Evolutionary conservation across 2,888 invertebrate genomes (phyloP).

Genomic region (Leptodirus hochenwartii): DNA sequence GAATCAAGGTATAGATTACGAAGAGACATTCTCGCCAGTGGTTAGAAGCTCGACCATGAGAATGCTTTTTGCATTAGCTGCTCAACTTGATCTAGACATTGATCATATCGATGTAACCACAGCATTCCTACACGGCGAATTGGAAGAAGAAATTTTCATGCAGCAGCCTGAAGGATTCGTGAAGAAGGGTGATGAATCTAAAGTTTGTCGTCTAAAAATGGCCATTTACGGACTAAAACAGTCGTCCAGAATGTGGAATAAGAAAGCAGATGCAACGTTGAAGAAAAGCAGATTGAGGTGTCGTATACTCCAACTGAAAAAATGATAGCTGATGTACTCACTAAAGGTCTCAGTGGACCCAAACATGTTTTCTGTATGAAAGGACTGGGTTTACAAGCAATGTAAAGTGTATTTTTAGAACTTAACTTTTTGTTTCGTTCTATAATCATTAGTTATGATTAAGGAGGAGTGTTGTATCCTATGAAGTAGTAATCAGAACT

Average conservation of each 20-base stretch:
- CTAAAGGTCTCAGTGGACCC: too few species aligned
- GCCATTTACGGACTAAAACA: slow-evolving; percentile 21
- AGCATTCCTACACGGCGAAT: slow-evolving; percentile 13
- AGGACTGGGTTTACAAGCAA: too few species aligned
- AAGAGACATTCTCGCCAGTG: slow-evolving; percentile 13
- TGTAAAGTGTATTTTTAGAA: too few species aligned
- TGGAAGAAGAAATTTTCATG: slow-evolving; percentile 13
- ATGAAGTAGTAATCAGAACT: too few species aligned
- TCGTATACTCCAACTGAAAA: too few species aligned
- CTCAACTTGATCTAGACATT: slow-evolving; percentile 9
- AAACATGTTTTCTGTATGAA: too few species aligned
- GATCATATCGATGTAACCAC: slow-evolving; percentile 15
- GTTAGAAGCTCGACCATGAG: slow-evolving; percentile 12
- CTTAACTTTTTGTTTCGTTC: too few species aligned
- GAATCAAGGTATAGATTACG: slow-evolving; percentile 12
- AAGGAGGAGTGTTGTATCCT: too few species aligned
- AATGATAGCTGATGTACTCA: too few species aligned
- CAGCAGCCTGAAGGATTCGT: slow-evolving; percentile 11
- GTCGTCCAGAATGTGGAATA: slow-evolving; percentile 11
- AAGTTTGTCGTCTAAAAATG: slow-evolving; percentile 17
- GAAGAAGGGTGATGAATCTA: background rate
- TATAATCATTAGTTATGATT: too few species aligned
- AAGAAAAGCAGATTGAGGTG: slow-evolving; percentile 2
- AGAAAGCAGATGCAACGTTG: slow-evolving; percentile 7
- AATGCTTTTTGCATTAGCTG: slow-evolving; percentile 11